phyloP scores from a whole-genome alignment of 35 echinoderm and acorn worm genomes.

The Apostichopus californicus region DNA sequence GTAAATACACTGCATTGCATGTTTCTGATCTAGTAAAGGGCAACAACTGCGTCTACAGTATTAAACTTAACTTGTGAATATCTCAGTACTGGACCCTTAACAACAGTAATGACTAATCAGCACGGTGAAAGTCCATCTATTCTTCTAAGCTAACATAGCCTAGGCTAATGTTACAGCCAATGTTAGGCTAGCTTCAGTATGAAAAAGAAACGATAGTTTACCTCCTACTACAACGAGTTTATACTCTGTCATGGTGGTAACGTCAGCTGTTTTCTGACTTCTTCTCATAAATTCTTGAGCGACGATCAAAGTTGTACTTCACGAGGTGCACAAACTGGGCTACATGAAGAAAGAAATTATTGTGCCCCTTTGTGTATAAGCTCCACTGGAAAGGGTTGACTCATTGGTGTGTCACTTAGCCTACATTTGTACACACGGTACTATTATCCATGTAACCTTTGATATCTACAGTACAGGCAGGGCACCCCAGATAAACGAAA shows the following conservation, averaged over 20 bases:
- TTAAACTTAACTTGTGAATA: too few relatives aligned
- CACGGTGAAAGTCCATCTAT: too few relatives aligned
- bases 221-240: slow-evolving; percentile 38
- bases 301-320: background rate
- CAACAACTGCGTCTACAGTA: too few relatives aligned
- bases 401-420: slow-evolving; percentile 13
- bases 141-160: too few relatives aligned
- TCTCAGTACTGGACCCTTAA: too few relatives aligned
- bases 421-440: slow-evolving; percentile 1
- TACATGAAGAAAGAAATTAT: slow-evolving; percentile 34
- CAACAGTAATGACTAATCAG: too few relatives aligned
- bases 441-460: slow-evolving; percentile 8
- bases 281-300: background rate
- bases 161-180: background rate
- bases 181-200: background rate
- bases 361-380: slow-evolving; percentile 16
- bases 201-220: background rate
- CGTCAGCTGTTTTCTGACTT: slow-evolving; percentile 13
- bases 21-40: too few relatives aligned
- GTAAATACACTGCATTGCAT: too few relatives aligned
- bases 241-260: slow-evolving; percentile 32
- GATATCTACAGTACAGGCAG: background rate
- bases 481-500: slow-evolving; percentile 6
- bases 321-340: slow-evolving; percentile 17
- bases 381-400: background rate